Base-by-base conservation (phyloP, 2,113 vertebrate genomes). In the Sylvia atricapilla region DNA sequence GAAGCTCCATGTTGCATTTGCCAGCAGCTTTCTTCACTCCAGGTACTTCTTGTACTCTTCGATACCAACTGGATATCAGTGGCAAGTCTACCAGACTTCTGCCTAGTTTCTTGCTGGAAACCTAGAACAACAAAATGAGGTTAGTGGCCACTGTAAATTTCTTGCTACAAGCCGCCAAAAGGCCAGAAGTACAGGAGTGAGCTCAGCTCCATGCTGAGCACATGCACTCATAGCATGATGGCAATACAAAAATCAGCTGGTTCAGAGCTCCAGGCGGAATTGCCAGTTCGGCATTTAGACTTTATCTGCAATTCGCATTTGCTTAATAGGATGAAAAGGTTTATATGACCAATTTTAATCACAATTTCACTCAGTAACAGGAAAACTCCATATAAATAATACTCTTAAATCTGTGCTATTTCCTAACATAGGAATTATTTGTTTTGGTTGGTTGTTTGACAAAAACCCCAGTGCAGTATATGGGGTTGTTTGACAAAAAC, bases 31-130 rank as follows among this genome's bases (percentile, higher is more conserved):
- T 87, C 58, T 97, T 97, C 31, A 99, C 98, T 77, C 98, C 97
- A 15, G 99, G 98, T n/a, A 99, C 98, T 94, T 99, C 97, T 64
- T 98, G 98, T 84, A 99, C 98, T 62, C 98, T 98, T 69, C 27
- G 96, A 97, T 99, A 99, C 99, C 99, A 99, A 11, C 96, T 96
- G 53, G 97, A 94, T 93, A 99, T 97, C 79, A 99, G 97, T 6
- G 99, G 99, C 63, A 99, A 97, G 27, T 95, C 90, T 39, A 92
- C 59, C 23, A 98, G 93, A 68, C 93, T 76, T 78, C 96, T 96
- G 72, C 95, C 95, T 76, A 95, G 92, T 0, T 96, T 96, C 76
- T 94, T 97, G 93, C 93, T 98, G 69, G 97, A 98, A 95, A 95
- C 93, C 99, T 99, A 82, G 33, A 82, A 76, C 63, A 79, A 78